Evolutionary conservation across 2,797 vertebrate species (phyloP), one percentile per base, ranked within the genome.

Genomic region (Chaenodraco wilsoni): DNA sequence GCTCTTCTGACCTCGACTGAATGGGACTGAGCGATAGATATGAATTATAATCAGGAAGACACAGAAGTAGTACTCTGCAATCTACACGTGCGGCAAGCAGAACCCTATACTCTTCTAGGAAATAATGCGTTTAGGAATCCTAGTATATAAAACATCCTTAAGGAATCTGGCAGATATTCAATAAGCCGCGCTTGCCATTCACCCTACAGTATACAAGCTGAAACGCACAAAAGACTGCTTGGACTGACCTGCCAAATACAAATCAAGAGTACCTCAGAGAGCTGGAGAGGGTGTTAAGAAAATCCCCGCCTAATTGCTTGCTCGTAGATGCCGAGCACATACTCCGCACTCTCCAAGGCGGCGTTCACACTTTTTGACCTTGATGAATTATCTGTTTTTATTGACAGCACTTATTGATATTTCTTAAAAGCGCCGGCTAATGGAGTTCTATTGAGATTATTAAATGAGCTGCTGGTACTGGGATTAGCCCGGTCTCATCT

Each of bases 381-480:
- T 94, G 91, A 90, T 89, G 83, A 94, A 94, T 94, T 86, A 91
- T 93, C 85, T 88, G 86, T 87, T 91, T 87, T 92, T 92, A 93
- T 93, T 93, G 93, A 94, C 90, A 84, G 87, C 89, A 86, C 86
- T 93, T 93, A 93, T 91, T 93, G 92, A 93, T 92, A 93, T 94
- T 92, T 94, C 86, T 94, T 94, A 91, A 92, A 93, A 92, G 90
- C 71, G 74, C 62, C 73, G 86, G 85, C 90, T 92, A 94, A 94
- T 93, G 88, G 89, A 90, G 85, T 90, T 91, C 87, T 91, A 91
- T 90, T 91, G 88, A 93, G 91, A 93, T 91, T 89, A 93, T 93
- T 93, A 94, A 94, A 93, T 92, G 91, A 92, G 85, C 76, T 87
- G 91, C 89, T 81, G 84, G 89, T 78, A 87, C 89, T 76, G 74